Evolutionary conservation across 2,113 vertebrate species (phyloP), one percentile per base, ranked within the genome.

Genomic region (Nipponia nippon): DNA sequence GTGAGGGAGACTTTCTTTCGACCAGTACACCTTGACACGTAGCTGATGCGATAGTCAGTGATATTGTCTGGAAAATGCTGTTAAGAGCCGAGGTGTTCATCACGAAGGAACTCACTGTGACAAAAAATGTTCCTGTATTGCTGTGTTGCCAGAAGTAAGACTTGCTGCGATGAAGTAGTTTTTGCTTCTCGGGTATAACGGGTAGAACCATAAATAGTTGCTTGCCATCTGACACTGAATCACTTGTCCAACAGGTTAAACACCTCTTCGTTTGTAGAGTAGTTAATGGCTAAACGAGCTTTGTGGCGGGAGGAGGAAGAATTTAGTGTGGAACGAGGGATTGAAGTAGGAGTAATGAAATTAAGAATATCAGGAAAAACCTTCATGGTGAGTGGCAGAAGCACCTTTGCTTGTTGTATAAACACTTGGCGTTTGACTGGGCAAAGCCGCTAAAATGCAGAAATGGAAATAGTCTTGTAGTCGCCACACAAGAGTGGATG

Each of bases 181-280:
- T 84, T 76, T 91, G 73, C 42, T 85, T 50, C 76, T 81, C 3
- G 82, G 76, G 46, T 84, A 20, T 93, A 63, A 15, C 72, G 92
- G 95, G 97, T 56, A 79, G 91, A 67, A 46, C 72, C 84, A 30
- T 46, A n/a, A 44, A 40, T 7, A 61, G 3, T 52, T 29, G 46
- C 70, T 18, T 69, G 72, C 76, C 49, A 2, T 21, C 96, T 97
- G 94, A 95, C 94, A 6, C 87, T 9, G 66, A 80, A 7, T 83
- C 84, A 44, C 94, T 95, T 93, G 94, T 94, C 94, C 94, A 62
- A 95, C 93, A 97, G 96, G 97, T 96, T 90, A 62, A 38, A 95
- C 53, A 53, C 78, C 95, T 89, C 77, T 47, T 23, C 55, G 32
- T 44, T 53, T 85, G 91, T 91, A 93, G 94, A 46, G 94, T 89